Evolutionary conservation across 2,113 vertebrate genomes (phyloP).

Genomic region (Neopipo cinnamomea): DNA sequence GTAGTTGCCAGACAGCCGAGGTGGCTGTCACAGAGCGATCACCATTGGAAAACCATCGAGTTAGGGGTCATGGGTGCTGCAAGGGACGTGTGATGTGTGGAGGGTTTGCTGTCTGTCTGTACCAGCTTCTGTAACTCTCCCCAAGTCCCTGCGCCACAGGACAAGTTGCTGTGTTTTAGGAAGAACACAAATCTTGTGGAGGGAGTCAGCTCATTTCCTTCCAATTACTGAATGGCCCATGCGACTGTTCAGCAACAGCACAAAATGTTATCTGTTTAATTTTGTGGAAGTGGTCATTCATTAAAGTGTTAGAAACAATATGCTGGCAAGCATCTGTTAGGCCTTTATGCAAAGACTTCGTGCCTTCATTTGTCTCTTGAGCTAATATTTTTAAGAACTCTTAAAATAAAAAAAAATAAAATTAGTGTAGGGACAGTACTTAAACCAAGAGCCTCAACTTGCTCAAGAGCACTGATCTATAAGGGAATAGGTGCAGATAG

Average conservation of each 20-base stretch:
- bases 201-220: background rate
- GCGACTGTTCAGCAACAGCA: fast-evolving
- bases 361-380: background rate
- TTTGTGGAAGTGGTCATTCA: background rate
- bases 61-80: constrained; percentile 21
- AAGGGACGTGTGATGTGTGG: background rate
- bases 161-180: background rate
- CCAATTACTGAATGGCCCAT: background rate
- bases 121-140: background rate
- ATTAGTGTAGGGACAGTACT: constrained; percentile 14
- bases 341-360: background rate
- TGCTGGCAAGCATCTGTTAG: background rate
- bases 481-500: background rate
- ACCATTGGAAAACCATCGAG: constrained; percentile 49
- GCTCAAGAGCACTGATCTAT: background rate
- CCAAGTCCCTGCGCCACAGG: background rate
- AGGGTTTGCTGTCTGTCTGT: background rate
- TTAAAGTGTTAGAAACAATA: background rate
- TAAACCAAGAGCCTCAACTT: background rate
- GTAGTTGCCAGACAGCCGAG: constrained; percentile 54
- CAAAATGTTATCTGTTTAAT: background rate
- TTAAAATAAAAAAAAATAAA: constrained; percentile 37
- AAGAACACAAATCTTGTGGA: background rate
- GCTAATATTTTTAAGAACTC: constrained; percentile 5
- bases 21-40: constrained; percentile 55